These are phyloP conservation scores for Muntiacus muntjak DNA, from an alignment of 2,113 vertebrate species.

Conservation along the genomic window DNA sequence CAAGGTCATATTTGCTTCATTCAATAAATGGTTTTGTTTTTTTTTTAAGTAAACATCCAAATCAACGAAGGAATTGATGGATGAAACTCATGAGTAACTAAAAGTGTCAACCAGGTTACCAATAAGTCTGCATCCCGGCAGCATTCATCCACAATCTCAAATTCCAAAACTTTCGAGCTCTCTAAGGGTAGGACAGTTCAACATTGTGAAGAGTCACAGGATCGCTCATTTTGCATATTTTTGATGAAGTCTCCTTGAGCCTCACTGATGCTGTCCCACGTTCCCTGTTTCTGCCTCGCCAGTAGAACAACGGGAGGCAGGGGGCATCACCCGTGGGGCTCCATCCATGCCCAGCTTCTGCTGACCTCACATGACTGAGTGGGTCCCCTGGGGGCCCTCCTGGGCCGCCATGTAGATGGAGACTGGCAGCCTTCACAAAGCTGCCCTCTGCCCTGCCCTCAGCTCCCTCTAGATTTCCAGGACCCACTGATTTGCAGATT, in stretches of 20 bases:
- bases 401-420: neutral
- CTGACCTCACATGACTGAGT: rapidly evolving
- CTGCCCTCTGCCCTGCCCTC: neutral
- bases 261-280: neutral
- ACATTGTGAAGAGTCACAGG: too few species aligned
- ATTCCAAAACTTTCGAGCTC: neutral
- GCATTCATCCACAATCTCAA: neutral
- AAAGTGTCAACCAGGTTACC: neutral
- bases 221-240: neutral
- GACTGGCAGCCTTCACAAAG: neutral
- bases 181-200: neutral
- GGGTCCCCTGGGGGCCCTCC: neutral
- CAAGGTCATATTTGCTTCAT: neutral
- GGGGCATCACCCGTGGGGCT: rapidly evolving
- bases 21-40: neutral
- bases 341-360: rapidly evolving
- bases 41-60: neutral
- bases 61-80: neutral
- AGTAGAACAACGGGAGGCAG: rapidly evolving
- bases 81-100: neutral
- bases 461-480: neutral
- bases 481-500: neutral
- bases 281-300: neutral
- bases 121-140: neutral
- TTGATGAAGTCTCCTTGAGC: neutral